Base-by-base conservation (phyloP, 2,888 invertebrate genomes). In the Acleris cristana region DNA sequence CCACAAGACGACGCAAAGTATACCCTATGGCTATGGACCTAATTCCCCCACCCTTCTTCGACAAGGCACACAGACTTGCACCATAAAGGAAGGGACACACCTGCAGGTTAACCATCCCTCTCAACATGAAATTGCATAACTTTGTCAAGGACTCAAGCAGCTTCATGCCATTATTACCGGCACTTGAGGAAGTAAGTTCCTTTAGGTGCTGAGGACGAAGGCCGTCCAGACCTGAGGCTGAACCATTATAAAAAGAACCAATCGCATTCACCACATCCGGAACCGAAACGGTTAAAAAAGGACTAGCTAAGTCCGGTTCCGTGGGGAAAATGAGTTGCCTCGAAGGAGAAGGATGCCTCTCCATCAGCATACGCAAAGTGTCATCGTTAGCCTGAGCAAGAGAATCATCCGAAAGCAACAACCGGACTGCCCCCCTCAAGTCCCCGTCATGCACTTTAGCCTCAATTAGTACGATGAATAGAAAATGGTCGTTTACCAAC, bases 221-320 rank as follows among this genome's bases (percentile, higher is more conserved):
- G 0, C 70, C 69, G 54, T 70, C 70, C 12, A 68, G 23, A 2
- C 70, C 70, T 1, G 70, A 16, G 1, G 69, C 71, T 2, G 71
- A 69, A 1, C 66, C 61, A n/a, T 23, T 63, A 30, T 71, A 23
- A 62, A 71, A 71, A 2, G 66, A 53, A 1, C 19, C 57, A 0
- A 69, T 5, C 0, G 69, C 69, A n/a, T 18, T 3, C 0, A 23
- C 56, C 1, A 68, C 61, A 18, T 70, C 70, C 2, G 16, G 40
- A 2, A n/a, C 12, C 1, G 21, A 19, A 1, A 69, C 61, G 2
- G 26, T 30, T 2, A 69, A n/a, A 14, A 26, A 18, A 12, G 49
- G 54, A 51, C 6, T 10, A 4, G 53, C 26, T 2, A 0, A 2
- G 19, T 57, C 54, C 1, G 66, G 66, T 1, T 48, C 51, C 1